Conservation (phyloP, 2,888 invertebrate species). For the Micropterix aruncella region DNA sequence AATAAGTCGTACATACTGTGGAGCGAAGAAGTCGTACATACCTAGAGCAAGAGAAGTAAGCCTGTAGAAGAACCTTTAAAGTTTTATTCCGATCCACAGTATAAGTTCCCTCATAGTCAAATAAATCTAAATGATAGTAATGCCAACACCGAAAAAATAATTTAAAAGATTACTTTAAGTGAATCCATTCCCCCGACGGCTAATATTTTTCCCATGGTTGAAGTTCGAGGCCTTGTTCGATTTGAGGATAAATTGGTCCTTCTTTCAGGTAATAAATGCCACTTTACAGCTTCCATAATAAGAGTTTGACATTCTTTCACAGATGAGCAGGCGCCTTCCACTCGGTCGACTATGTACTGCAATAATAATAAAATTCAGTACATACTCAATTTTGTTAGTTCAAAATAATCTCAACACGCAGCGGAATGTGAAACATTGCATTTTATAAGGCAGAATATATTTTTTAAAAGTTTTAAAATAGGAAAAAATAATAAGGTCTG, state of each 20-base stretch:
- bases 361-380: conserved; percentile 14
- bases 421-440: no score
- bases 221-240: conserved; percentile 78
- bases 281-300: conserved; percentile 88
- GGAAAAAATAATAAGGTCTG: no score
- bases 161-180: conserved; percentile 45
- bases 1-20: no score
- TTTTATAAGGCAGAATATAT: no score
- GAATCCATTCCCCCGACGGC: conserved; percentile 91
- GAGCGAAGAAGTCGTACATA: no score
- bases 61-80: no score
- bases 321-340: conserved; percentile 53
- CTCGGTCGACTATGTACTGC: conserved; percentile 79
- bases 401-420: neutral
- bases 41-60: no score
- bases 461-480: no score
- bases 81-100: no score
- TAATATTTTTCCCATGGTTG: conserved; percentile 76
- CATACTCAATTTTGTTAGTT: neutral
- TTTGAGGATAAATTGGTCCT: conserved; percentile 62
- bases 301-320: conserved; percentile 67
- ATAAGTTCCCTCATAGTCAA: no score
- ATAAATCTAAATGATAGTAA: no score
- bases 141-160: no score
- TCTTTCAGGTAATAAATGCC: conserved; percentile 81